A percentile compares a stretch with the other conserved stretches of the same genome.
Evolutionary conservation across 1,140 invertebrate genomes (phyloP).

Genomic region (Drosophila parvula): DNA sequence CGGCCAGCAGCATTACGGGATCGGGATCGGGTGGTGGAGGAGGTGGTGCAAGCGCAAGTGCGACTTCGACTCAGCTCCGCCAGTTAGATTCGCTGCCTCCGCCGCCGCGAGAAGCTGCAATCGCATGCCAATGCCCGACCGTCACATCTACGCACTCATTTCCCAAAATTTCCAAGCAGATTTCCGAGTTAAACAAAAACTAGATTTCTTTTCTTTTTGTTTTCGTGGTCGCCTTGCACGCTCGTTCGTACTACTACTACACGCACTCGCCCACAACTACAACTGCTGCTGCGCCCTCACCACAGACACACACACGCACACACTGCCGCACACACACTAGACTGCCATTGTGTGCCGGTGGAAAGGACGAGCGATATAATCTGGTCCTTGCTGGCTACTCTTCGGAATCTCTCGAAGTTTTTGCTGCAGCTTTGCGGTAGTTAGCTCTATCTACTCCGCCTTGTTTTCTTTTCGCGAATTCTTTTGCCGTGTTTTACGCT

Average conservation of each 20-base stretch:
- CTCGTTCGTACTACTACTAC: slow-evolving; percentile 76
- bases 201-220: slow-evolving; percentile 49
- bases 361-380: slow-evolving; percentile 25
- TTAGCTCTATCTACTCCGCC: neutral
- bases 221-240: slow-evolving; percentile 48
- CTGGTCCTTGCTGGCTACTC: slow-evolving; percentile 1
- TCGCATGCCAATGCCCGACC: slow-evolving; percentile 51
- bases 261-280: slow-evolving; percentile 45
- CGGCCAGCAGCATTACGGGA: slow-evolving; percentile 66
- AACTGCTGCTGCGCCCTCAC: slow-evolving; percentile 24
- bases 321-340: slow-evolving; percentile 61
- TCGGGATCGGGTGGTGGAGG: slow-evolving; percentile 12
- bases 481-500: slow-evolving; percentile 65
- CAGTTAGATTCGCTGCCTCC: slow-evolving; percentile 47
- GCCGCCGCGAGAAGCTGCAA: slow-evolving; percentile 32
- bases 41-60: slow-evolving; percentile 5
- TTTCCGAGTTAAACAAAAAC: slow-evolving; percentile 26
- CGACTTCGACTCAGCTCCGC: slow-evolving; percentile 10
- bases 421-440: neutral
- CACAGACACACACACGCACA: slow-evolving; percentile 53
- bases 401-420: neutral
- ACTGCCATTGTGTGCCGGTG: slow-evolving; percentile 52
- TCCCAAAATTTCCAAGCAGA: slow-evolving; percentile 11
- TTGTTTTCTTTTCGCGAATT: slow-evolving; percentile 49
- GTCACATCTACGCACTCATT: slow-evolving; percentile 34